Evolutionary conservation across 2,888 invertebrate genomes (phyloP), one percentile per base, ranked within the genome.

Genomic region (Drosophila melanocephala): DNA sequence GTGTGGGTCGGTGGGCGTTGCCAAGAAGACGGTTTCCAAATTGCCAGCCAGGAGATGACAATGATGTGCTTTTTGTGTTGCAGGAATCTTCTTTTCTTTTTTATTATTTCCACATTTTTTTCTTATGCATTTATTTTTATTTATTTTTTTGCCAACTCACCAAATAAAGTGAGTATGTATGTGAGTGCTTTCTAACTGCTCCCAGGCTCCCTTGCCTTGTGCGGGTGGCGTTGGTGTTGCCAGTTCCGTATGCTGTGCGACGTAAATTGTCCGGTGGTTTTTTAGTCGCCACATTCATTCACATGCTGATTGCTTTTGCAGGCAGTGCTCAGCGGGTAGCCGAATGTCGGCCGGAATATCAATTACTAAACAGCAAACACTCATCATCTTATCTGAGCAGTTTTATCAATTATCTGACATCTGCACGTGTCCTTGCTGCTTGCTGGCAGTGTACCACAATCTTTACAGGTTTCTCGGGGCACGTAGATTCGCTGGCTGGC

Each of bases 251-350:
- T 77, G 78, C 76, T 83, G 83, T 79, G 47, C 26, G 81, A 83
- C 80, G 84, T 85, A 89, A 89, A 83, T 87, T 89, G 81, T 81
- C 81, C 91, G 83, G 66, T 65, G 55, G 81, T 77, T 90, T 82
- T 80, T 88, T 77, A 72, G 72, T 69, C 58, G 53, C 64, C 73
- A 68, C 72, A 59, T 65, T 53, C 51, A 57, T 65, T 44, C 56
- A 39, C 63, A 51, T 58, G 65, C 56, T 73, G 75, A 68, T 77
- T 83, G 62, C 81, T 74, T 77, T 80, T 72, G 64, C 72, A 37
- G 44, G 63, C 70, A 65, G 47, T 56, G 66, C 90, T 64, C 87
- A 77, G 87, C 89, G 80, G 87, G 87, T 37, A 66, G 72, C 59
- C 79, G 58, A 56, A 69, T 56, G 66, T 77, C 73, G 84, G 66